phyloP scores from a whole-genome alignment of 2,797 vertebrate species.

The Nasua narica region DNA sequence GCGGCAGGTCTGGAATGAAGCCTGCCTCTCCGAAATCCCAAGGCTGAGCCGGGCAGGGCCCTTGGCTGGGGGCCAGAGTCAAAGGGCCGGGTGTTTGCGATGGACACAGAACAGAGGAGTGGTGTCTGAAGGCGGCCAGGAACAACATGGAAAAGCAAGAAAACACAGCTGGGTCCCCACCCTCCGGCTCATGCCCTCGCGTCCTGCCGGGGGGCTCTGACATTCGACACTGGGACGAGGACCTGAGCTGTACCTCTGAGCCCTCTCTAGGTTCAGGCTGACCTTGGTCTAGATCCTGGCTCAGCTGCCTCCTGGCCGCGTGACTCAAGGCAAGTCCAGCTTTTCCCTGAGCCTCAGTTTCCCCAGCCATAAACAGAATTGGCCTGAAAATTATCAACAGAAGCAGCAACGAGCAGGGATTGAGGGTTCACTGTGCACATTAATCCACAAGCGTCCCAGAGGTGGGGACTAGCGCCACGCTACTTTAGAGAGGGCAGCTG shows the following conservation, averaged over 20 bases:
- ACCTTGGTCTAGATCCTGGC: background rate
- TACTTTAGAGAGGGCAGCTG: background rate
- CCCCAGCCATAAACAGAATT: background rate
- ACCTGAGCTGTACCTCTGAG: background rate
- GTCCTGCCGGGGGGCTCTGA: background rate
- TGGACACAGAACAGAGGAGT: slow-evolving; percentile 23
- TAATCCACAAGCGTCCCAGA: background rate
- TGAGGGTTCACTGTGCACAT: background rate
- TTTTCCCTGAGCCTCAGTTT: background rate
- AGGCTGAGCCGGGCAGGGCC: background rate
- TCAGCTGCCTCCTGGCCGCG: background rate
- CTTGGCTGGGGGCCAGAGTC: slow-evolving; percentile 52
- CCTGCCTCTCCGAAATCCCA: background rate
- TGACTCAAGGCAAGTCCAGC: background rate
- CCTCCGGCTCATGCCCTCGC: background rate
- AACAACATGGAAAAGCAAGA: slow-evolving; percentile 32
- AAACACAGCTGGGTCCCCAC: slow-evolving; percentile 48
- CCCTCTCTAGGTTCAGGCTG: background rate
- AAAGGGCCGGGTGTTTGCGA: slow-evolving; percentile 27
- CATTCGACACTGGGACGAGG: too few relatives aligned
- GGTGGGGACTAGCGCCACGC: background rate
- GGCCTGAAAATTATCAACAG: background rate
- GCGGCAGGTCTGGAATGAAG: slow-evolving; percentile 43
- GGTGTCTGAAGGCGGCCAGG: slow-evolving; percentile 21
- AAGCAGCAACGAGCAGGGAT: background rate